A percentile compares a stretch with the other conserved stretches of the same genome.
Conservation (phyloP, 1,140 invertebrate species). For the Vanessa atalanta region DNA sequence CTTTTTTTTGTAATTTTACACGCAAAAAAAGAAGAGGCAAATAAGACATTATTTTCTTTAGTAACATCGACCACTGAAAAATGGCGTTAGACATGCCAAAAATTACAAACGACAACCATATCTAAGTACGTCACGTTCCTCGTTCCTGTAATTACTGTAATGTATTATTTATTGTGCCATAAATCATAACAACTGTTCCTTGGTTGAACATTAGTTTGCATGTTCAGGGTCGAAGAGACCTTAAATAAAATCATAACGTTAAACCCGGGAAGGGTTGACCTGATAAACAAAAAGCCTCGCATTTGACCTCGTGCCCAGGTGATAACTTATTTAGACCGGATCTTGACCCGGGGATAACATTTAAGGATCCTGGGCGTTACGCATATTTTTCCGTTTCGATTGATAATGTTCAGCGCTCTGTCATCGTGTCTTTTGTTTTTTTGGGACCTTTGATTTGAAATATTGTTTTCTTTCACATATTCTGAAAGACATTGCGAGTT, state of each 20-base stretch:
- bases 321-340: constrained; percentile 33
- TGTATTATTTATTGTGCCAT: not conserved
- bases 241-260: constrained; percentile 22
- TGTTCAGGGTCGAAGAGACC: not conserved
- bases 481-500: not conserved
- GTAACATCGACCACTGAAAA: too few species aligned
- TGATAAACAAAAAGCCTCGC: constrained; percentile 33
- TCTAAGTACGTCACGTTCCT: not conserved
- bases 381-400: too few species aligned
- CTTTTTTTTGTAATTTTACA: too few species aligned
- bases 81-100: not conserved
- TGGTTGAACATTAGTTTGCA: not conserved
- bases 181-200: not conserved
- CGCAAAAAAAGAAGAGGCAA: too few species aligned
- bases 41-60: too few species aligned
- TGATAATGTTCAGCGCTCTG: too few species aligned
- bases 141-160: not conserved
- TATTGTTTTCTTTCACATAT: not conserved
- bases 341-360: constrained; percentile 28
- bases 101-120: not conserved
- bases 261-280: constrained; percentile 30
- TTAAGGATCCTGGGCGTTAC: not conserved
- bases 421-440: not conserved
- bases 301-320: constrained; percentile 25
- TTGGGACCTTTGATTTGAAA: not conserved